phyloP scores from a whole-genome alignment of 2,113 vertebrate genomes.

The Cacatua alba region DNA sequence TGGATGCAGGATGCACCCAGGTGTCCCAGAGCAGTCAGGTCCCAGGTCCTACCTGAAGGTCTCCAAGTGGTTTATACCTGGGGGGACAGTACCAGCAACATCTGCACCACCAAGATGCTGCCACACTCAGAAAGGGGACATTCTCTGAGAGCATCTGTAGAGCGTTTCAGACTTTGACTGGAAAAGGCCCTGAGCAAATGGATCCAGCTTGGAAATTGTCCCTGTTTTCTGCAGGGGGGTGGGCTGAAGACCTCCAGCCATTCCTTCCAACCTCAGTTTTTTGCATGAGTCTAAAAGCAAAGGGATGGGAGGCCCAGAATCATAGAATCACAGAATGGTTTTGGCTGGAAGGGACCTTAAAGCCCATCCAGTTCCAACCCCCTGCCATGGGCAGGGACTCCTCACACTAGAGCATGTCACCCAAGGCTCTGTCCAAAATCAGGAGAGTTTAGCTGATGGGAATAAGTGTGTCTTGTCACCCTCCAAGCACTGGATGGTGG shows the following conservation, averaged over 20 bases:
- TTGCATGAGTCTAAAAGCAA: neutral
- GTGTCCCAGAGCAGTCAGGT: neutral
- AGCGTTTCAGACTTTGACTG: neutral
- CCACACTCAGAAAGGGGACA: neutral
- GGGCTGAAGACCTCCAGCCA: neutral
- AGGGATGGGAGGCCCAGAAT: neutral
- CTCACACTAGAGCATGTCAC: neutral
- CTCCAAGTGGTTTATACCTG: neutral
- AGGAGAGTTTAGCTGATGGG: neutral
- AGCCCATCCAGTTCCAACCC: neutral
- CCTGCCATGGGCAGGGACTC: neutral
- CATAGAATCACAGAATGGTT: neutral
- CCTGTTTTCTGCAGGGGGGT: neutral
- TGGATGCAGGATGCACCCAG: neutral
- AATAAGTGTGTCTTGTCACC: neutral
- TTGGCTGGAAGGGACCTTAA: neutral
- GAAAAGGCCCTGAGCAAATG: neutral
- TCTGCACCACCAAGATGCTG: neutral
- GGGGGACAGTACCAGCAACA: neutral
- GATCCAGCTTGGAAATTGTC: neutral
- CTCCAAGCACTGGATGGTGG: neutral
- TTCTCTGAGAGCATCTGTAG: neutral
- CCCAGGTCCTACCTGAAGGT: neutral
- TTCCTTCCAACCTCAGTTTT: neutral
- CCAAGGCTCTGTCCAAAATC: neutral